Base-by-base conservation (phyloP, 2,113 vertebrate genomes). In the Cynopterus brachyotis region DNA sequence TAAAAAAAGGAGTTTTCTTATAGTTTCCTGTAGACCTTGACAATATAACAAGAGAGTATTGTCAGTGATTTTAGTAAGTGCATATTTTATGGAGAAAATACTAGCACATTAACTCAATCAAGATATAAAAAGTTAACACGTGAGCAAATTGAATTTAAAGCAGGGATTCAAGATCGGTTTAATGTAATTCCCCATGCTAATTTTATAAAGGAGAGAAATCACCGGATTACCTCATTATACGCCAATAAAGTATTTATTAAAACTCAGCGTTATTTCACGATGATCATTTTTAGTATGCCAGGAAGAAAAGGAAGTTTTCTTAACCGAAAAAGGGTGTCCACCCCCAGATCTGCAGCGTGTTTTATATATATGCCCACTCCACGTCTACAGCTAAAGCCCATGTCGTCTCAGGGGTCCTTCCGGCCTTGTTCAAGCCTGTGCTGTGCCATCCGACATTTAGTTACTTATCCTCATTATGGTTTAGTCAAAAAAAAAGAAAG, bases 201-300 rank as follows among this genome's bases (percentile, higher is more conserved):
- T 93, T 93, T 80, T 66, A 64, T 64, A 89, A 72, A 84, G 42
- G 16, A 84, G 53, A 76, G 89, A 80, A 94, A n/a, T 50, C n/a
- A 40, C n/a, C 55, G 75, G 53, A 55, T 86, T 89, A 42, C 2
- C 19, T 85, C 42, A 35, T 79, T 57, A 70, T 53, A 86, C 78
- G 26, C 22, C 35, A 67, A n/a, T 32, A 40, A 50, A 94, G 2
- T 55, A 55, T 85, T 88, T 55, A 82, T 73, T 94, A 81, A 79
- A 82, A 79, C 80, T 89, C 17, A 67, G 6, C 2, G 57, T 94
- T 91, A 73, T 19, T 86, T 81, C 26, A 53, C 47, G 9, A 76
- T 59, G 75, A 32, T 92, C 60, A 79, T 69, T 84, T 6, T 70
- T 86, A 64, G 11, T 66, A 67, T 67, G 50, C 9, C n/a, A 75